These are phyloP conservation scores for Lytechinus pictus DNA, from an alignment of 35 echinoderm and acorn worm genomes.

Conservation along the genomic window DNA sequence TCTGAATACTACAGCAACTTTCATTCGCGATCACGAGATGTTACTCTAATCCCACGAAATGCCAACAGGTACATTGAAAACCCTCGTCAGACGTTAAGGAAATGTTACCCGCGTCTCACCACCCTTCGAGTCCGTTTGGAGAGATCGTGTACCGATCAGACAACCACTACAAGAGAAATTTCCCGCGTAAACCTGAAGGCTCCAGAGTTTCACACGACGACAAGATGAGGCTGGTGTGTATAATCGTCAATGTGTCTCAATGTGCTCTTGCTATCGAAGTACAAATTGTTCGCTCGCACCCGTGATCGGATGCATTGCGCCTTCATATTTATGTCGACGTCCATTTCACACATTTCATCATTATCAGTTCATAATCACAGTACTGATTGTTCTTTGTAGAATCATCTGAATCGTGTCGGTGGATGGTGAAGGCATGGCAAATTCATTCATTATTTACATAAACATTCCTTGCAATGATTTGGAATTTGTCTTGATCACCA, in stretches of 20 bases:
- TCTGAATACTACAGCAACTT: background rate
- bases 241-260: background rate
- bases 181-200: background rate
- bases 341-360: background rate
- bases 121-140: background rate
- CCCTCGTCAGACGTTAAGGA: background rate
- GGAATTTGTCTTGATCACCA: too few species aligned
- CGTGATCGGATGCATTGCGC: background rate
- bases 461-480: too few species aligned
- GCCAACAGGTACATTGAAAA: background rate
- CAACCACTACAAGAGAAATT: background rate
- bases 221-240: background rate
- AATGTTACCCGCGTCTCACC: background rate
- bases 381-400: too few species aligned
- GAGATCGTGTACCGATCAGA: background rate
- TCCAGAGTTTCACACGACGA: background rate
- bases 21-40: background rate
- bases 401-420: too few species aligned
- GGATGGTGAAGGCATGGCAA: too few species aligned
- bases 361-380: background rate
- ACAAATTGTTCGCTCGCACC: background rate
- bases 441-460: too few species aligned
- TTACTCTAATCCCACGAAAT: background rate
- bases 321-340: background rate
- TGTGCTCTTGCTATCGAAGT: background rate